Base-by-base conservation (phyloP, 1,140 invertebrate genomes). In the Papilio dardanus region DNA sequence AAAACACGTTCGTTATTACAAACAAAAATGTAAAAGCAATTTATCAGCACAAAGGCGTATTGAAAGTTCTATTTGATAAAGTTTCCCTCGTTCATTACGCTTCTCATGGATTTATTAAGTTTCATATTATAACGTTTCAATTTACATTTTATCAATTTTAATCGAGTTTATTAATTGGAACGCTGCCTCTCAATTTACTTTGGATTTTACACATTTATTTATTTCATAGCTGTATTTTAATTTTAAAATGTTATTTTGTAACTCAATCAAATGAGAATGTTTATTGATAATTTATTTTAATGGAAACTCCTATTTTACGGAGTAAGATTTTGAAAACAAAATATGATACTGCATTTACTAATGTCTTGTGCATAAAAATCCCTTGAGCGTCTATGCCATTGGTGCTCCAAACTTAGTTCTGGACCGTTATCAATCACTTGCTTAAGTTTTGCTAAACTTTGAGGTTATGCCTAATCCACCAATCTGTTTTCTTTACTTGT, bases 141-240 rank as follows among this genome's bases (percentile, higher is more conserved):
- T 58, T 58, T 58, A 28, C 54, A 58, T 58, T 58, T 58, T 24
- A 58, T 58, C 54, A 30, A 58, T 58, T 58, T 58, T 58, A 58
- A 58, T 58, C 10, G 54, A 58, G 21, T 58, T 58, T 30, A 58
- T 58, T 58, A 58, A 58, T 58, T 58, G 54, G 54, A 58, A 58
- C 54, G 54, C 0, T 5, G n/a, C 50, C 50, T 58, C 14, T 62
- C 24, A 62, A 62, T 62, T 30, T 62, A 62, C 24, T 54, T 62
- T 28, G 10, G 10, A 28, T 30, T 62, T 62, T 62, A 58, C 21
- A 16, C 14, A 21, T 5, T 28, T 14, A 28, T 62, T 62, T 21
- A 30, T 62, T 50, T 50, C 10, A 21, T 50, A 19, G n/a, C 8
- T 24, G 6, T 21, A 10, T 21, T 54, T 54, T 24, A 54, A 21